These are phyloP conservation scores for Penaeus chinensis DNA, from an alignment of 1,140 invertebrate species.

Conservation along the genomic window DNA sequence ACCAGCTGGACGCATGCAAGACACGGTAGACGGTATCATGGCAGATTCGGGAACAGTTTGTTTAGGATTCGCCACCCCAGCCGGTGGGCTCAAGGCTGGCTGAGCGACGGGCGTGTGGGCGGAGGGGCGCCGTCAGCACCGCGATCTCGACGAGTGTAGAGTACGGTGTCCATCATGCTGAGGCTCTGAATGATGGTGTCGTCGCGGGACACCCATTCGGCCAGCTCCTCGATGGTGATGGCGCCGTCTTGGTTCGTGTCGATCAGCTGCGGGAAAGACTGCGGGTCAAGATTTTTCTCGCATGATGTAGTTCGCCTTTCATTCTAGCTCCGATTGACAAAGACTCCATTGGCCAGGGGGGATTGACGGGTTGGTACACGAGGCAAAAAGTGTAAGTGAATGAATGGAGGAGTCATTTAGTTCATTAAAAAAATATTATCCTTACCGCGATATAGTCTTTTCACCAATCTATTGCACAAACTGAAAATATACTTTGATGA, in stretches of 20 bases:
- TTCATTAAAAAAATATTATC: too few species aligned
- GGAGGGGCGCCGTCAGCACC: neutral
- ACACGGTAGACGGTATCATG: too few species aligned
- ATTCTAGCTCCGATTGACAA: neutral
- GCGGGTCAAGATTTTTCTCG: conserved; percentile 43
- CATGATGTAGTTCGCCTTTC: neutral
- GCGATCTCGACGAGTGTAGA: conserved; percentile 14
- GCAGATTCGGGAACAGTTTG: too few species aligned
- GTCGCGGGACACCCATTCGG: conserved; percentile 35
- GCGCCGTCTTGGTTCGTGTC: conserved; percentile 86
- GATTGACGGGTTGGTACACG: too few species aligned
- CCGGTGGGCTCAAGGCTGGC: conserved; percentile 13
- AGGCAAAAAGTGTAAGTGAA: too few species aligned
- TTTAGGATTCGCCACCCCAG: too few species aligned
- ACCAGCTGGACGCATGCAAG: too few species aligned
- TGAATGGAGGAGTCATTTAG: too few species aligned
- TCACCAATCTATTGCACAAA: too few species aligned
- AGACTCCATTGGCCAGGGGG: too few species aligned
- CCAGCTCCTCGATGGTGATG: conserved; percentile 75
- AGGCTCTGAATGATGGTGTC: conserved; percentile 46
- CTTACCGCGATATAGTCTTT: too few species aligned
- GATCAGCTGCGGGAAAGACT: conserved; percentile 76
- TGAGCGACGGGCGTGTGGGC: conserved; percentile 32
- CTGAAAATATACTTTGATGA: too few species aligned
- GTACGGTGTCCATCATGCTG: conserved; percentile 58